phyloP scores from a whole-genome alignment of 2,797 vertebrate species.

The Melanotaenia boesemani region DNA sequence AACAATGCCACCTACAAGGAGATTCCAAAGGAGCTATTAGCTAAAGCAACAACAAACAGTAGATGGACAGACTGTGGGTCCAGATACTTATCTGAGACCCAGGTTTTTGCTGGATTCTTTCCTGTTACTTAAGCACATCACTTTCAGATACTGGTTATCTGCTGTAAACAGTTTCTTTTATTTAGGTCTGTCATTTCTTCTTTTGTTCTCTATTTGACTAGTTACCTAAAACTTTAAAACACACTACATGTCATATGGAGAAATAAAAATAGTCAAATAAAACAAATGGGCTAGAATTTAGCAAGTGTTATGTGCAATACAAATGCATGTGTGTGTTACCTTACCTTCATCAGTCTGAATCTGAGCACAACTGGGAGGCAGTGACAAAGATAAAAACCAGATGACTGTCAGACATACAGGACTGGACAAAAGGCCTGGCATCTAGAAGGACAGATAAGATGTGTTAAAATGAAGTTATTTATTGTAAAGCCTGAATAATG shows the following conservation, averaged over 20 bases:
- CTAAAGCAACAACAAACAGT: neutral
- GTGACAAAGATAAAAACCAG: slow-evolving; percentile 79
- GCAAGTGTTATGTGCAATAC: neutral
- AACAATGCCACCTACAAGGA: neutral
- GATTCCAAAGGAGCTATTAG: neutral
- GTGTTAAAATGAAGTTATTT: slow-evolving; percentile 16
- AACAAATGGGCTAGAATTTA: neutral
- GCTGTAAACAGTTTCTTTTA: no score
- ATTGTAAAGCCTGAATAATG: slow-evolving; percentile 16
- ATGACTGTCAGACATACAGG: slow-evolving; percentile 84
- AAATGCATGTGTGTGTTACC: neutral
- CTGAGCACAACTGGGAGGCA: slow-evolving; percentile 71
- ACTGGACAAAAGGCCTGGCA: slow-evolving; percentile 81
- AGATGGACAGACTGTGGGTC: neutral
- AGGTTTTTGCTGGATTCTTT: no score
- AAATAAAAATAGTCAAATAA: neutral
- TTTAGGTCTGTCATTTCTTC: neutral
- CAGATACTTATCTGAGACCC: neutral
- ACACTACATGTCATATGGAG: neutral
- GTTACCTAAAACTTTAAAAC: neutral
- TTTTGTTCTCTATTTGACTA: neutral
- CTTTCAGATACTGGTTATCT: no score
- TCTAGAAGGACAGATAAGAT: slow-evolving; percentile 66
- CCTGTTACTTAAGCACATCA: no score
- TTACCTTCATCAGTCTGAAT: slow-evolving; percentile 84